Evolutionary conservation across 2,113 vertebrate genomes (phyloP), one percentile per base, ranked within the genome.

Genomic region (Lichenostomus cassidix): DNA sequence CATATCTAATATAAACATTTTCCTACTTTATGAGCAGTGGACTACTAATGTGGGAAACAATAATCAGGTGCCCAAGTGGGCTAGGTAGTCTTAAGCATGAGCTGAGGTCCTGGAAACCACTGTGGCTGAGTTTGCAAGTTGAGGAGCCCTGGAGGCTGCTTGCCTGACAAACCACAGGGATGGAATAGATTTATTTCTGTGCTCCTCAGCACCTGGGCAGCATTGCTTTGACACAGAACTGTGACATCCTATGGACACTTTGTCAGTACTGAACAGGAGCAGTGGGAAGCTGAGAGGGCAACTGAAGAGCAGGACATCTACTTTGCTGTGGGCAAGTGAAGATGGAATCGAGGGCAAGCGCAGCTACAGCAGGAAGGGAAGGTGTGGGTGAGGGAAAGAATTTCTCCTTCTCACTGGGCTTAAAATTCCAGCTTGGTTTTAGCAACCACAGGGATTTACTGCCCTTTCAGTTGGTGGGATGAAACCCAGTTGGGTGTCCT

Each of bases 401-500:
- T 81, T 86, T 18, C 83, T 95, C 76, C 86, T 92, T 94, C 89
- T 95, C 12, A 4, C 71, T 69, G 22, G 70, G 94, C 71, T 94
- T 94, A 93, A 95, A 94, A 93, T 90, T 96, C 85, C 92, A 93
- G 3, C 59, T 90, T 95, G 86, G 86, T 92, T 95, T 96, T 95
- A 93, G 77, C 56, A 92, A n/a, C 80, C 80, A 84, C 92, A 84
- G 77, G 55, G 89, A 93, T 96, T 95, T 96, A 95, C 87, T 94
- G 64, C 80, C 68, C 44, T 97, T 95, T 94, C 92, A 87, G 53
- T 44, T 93, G 76, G 35, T 87, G 92, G 56, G 92, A 93, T 95
- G 91, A 96, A 92, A 82, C 94, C 80, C 92, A 83, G 68, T 83
- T 80, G 62, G 86, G 69, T 94, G 95, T 96, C 96, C 95, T 97